Percentiles rank a stretch among this genome's conserved stretches.
Conservation (phyloP, 2,113 vertebrate genomes). For the Synodontis membranacea region DNA sequence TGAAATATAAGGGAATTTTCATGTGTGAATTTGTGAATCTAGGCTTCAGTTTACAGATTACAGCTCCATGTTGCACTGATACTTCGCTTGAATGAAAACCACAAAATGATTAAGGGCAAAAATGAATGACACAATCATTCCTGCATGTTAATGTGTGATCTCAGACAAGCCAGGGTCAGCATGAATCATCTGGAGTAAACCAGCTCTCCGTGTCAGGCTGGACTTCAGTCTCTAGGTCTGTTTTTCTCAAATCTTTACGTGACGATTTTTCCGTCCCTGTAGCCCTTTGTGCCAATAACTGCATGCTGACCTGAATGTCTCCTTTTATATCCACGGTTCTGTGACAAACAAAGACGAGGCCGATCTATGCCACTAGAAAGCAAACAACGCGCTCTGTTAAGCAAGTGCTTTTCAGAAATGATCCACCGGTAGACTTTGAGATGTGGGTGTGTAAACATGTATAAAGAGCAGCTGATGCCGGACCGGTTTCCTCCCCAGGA, state of each 20-base stretch:
- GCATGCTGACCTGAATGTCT: neutral
- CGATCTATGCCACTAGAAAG: conserved; percentile 3
- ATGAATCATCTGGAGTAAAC: neutral
- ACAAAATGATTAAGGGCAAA: neutral
- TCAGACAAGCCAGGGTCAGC: neutral
- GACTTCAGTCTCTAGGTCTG: conserved; percentile 4
- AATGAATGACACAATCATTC: neutral
- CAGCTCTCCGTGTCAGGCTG: neutral
- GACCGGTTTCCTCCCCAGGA: neutral
- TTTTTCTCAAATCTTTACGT: neutral
- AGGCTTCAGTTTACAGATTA: neutral
- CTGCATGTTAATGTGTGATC: neutral
- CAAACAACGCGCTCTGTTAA: neutral
- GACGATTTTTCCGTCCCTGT: neutral
- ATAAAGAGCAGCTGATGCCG: neutral
- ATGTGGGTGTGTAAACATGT: conserved; percentile 23
- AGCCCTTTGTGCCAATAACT: neutral
- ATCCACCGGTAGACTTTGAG: conserved; percentile 59
- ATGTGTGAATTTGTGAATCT: neutral
- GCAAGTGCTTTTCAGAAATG: conserved; percentile 16
- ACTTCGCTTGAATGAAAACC: neutral
- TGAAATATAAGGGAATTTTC: neutral
- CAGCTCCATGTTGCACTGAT: neutral
- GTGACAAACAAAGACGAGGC: neutral
- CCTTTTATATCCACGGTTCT: neutral